A percentile compares a stretch with the other conserved stretches of the same genome.
phyloP scores from a whole-genome alignment of 2,113 vertebrate genomes.

The Hystrix brachyura region DNA sequence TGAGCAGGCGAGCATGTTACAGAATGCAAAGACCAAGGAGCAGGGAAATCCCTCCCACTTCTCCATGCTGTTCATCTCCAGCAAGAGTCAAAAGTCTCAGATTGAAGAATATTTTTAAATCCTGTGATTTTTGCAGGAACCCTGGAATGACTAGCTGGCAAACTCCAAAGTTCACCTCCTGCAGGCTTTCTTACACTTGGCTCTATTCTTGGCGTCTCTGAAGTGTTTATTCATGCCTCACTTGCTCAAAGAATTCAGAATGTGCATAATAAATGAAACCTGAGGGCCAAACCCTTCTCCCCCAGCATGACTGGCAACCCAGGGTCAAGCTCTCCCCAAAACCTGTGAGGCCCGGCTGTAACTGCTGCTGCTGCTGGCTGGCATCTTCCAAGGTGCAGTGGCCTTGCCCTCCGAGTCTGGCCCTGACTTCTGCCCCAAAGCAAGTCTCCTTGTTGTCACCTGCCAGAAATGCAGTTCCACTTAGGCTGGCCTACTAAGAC shows the following conservation, averaged over 20 bases:
- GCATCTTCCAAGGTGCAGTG: background rate
- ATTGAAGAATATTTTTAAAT: conserved; percentile 65
- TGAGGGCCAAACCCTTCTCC: background rate
- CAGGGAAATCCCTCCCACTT: background rate
- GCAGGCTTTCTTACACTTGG: conserved; percentile 48
- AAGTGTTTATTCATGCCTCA: background rate
- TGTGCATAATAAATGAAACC: background rate
- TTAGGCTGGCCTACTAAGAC: background rate
- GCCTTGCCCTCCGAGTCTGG: background rate
- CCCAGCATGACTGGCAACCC: accelerated
- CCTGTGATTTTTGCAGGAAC: conserved; percentile 67
- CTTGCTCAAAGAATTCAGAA: background rate
- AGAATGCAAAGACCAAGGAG: too few species aligned
- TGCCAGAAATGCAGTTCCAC: background rate
- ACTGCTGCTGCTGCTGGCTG: background rate
- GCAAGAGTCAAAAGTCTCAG: background rate
- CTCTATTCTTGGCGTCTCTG: conserved; percentile 63
- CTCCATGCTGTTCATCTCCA: background rate
- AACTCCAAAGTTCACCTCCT: conserved; percentile 71
- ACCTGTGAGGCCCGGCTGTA: background rate
- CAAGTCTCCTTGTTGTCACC: background rate
- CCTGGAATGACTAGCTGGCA: conserved; percentile 56
- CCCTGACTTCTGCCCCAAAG: background rate
- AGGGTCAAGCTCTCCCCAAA: background rate
- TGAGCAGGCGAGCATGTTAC: background rate